phyloP scores from a whole-genome alignment of 2,888 invertebrate genomes.

The Stenodera caucasica region DNA sequence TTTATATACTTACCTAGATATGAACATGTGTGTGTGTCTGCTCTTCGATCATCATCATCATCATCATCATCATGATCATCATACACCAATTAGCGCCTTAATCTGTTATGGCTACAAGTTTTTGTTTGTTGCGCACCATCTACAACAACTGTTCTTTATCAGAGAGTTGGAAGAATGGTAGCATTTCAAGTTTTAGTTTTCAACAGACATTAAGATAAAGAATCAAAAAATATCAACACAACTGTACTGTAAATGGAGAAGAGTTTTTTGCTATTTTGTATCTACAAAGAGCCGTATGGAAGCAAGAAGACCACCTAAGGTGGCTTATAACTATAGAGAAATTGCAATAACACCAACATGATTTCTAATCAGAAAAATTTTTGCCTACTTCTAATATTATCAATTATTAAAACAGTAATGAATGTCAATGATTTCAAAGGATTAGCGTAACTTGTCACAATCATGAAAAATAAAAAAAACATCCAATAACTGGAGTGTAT shows the following conservation, averaged over 20 bases:
- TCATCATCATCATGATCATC: too few relatives aligned
- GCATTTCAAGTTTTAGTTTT: slow-evolving; percentile 2
- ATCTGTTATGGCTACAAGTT: background rate
- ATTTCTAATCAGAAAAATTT: too few relatives aligned
- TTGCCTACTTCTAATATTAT: too few relatives aligned
- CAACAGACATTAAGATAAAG: background rate
- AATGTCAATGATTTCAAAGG: too few relatives aligned
- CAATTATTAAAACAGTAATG: too few relatives aligned
- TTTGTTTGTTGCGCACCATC: slow-evolving; percentile 5
- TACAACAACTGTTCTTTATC: slow-evolving; percentile 5
- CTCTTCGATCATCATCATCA: background rate
- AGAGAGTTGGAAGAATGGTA: background rate
- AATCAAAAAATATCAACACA: slow-evolving; percentile 7
- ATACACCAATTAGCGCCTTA: slow-evolving; percentile 4
- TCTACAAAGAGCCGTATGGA: background rate
- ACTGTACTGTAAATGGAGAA: slow-evolving; percentile 6
- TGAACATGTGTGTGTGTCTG: background rate
- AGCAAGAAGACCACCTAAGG: background rate
- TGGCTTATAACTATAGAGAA: too few relatives aligned
- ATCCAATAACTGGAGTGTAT: too few relatives aligned
- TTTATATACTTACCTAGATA: background rate
- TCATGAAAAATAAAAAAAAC: too few relatives aligned
- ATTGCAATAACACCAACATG: too few relatives aligned
- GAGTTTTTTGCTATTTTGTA: background rate
- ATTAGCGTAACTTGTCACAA: too few relatives aligned